Evolutionary conservation across 2,113 vertebrate species (phyloP), one percentile per base, ranked within the genome.

Genomic region (Sebastes fasciatus): DNA sequence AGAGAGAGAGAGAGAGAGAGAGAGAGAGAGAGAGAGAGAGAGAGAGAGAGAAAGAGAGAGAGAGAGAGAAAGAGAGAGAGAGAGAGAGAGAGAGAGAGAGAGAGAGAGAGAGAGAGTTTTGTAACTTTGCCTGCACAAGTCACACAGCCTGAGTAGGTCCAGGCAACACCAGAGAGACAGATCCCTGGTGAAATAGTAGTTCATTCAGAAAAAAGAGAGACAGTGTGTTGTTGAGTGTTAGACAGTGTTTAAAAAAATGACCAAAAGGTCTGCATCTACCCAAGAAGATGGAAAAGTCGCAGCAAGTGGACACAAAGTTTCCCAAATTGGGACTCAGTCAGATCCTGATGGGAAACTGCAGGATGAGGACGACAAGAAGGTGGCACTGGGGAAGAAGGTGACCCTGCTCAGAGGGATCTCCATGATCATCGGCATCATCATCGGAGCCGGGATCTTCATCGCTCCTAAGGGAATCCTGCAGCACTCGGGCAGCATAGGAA

Each of bases 371-470:
- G 13, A 76, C 64, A 92, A 63, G 34, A 96, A 94, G 73, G 97
- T 99, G 86, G 95, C 92, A 60, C 94, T 99, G 88, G 97, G 96
- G 92, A 97, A 97, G 94, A 98, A 99, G 85, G 96, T 99, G 77
- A 99, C 97, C 0, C 91, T 99, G 58, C 92, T 99, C 67, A 94
- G 97, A 64, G 98, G 98, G 1, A 95, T 98, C 85, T 97, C 98
- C 79, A 97, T 99, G 90, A 99, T 99, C 87, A 96, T 96, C 6
- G 98, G 98, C 46, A 99, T 96, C 79, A 98, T 99, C 93, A 98
- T 99, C 26, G 98, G 98, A 80, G 97, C 97, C 0, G 98, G 98
- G 52, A 98, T 99, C 94, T 99, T 99, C 95, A 99, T 99, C 91
- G 97, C 98, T 40, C 98, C 98, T 1, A 99, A 97, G 94, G 98